Conservation (phyloP, 2,888 invertebrate genomes). For the Crematogaster levior region DNA sequence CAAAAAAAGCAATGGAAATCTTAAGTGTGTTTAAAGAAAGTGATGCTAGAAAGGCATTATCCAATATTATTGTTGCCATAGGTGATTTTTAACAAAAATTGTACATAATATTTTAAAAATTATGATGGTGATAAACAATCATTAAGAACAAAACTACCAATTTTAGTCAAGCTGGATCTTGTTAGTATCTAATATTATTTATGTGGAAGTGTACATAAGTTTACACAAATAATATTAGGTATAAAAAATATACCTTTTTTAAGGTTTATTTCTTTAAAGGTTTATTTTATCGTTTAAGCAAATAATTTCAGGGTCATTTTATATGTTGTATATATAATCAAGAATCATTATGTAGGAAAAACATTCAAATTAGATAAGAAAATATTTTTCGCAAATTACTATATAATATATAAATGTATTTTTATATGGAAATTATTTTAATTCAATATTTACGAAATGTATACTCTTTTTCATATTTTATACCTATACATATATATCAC, state of each 20-base stretch:
- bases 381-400: background rate
- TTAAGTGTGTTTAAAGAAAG: constrained; percentile 92
- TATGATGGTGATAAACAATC: no score
- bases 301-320: no score
- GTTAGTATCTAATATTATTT: no score
- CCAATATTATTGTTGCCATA: constrained; percentile 95
- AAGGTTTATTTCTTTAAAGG: no score
- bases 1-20: constrained; percentile 91
- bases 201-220: no score
- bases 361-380: background rate
- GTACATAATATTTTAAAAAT: no score
- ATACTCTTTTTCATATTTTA: background rate
- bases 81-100: constrained; percentile 87
- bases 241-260: no score
- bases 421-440: background rate
- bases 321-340: background rate
- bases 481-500: constrained; percentile 1
- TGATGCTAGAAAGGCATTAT: constrained; percentile 94
- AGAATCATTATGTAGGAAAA: background rate
- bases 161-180: no score
- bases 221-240: no score
- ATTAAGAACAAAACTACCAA: no score
- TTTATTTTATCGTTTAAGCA: no score
- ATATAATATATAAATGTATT: constrained; percentile 16
- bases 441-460: constrained; percentile 1